Evolutionary conservation across 2,797 vertebrate species (phyloP).

Genomic region (Sus cebifrons): DNA sequence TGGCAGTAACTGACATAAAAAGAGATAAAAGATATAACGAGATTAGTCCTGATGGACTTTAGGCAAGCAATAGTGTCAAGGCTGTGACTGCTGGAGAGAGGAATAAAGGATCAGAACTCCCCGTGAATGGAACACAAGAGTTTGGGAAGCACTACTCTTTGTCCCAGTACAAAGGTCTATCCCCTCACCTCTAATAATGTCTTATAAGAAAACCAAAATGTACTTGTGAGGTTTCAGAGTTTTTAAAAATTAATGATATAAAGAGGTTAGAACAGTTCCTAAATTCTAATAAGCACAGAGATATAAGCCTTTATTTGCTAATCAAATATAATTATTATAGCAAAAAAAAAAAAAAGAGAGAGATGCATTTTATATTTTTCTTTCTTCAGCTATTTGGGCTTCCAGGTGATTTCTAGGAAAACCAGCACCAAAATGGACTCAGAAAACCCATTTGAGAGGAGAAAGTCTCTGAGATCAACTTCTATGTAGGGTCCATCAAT

Average conservation of each 20-base stretch:
- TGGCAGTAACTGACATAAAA: constrained; percentile 49
- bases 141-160: not conserved
- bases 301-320: not conserved
- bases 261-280: constrained; percentile 22
- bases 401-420: constrained; percentile 48
- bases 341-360: constrained; percentile 23
- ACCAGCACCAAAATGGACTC: constrained; percentile 33
- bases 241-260: constrained; percentile 42
- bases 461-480: constrained; percentile 6
- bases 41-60: constrained; percentile 15
- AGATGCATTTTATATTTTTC: constrained; percentile 39
- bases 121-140: not conserved
- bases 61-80: not conserved
- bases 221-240: not conserved
- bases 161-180: not conserved
- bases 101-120: not conserved
- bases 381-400: constrained; percentile 39
- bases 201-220: constrained; percentile 35
- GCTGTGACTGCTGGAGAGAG: not conserved
- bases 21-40: constrained; percentile 2
- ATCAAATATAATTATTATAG: constrained; percentile 60
- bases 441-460: constrained; percentile 36
- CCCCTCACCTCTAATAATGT: not conserved
- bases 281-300: constrained; percentile 51
- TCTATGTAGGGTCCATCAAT: not conserved